Evolutionary conservation across 1,140 invertebrate genomes (phyloP).

Genomic region (Lethrus apterus): DNA sequence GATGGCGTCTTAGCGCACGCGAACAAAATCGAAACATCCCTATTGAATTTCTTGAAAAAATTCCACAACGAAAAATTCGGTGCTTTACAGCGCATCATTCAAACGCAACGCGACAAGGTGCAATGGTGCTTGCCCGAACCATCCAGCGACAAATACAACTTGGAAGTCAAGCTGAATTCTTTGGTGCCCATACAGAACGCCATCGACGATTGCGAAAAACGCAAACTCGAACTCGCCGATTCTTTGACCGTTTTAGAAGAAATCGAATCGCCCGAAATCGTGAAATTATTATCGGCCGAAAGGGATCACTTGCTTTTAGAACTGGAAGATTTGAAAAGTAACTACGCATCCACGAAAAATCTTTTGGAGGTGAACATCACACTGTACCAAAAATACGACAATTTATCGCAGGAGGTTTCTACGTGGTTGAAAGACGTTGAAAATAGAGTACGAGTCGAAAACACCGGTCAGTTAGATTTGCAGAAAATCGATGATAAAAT

Average conservation of each 20-base stretch:
- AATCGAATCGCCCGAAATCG: conserved; percentile 59
- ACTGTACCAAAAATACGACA: conserved; percentile 76
- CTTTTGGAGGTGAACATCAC: conserved; percentile 64
- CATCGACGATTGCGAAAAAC: conserved; percentile 58
- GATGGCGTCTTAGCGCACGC: conserved; percentile 65
- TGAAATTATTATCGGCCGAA: conserved; percentile 54
- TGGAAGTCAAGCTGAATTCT: conserved; percentile 84
- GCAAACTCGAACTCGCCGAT: conserved; percentile 58
- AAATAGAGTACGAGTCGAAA: conserved; percentile 65
- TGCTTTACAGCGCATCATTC: conserved; percentile 70
- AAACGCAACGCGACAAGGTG: conserved; percentile 78
- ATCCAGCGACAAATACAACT: conserved; percentile 80
- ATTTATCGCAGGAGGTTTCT: conserved; percentile 64
- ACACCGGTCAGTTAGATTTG: conserved; percentile 60
- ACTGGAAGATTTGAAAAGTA: conserved; percentile 58
- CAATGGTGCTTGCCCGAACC: conserved; percentile 86
- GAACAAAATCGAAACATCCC: conserved; percentile 71
- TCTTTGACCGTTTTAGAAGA: conserved; percentile 58
- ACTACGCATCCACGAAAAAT: conserved; percentile 60
- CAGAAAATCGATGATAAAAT: conserved; percentile 66
- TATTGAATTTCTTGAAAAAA: conserved; percentile 79
- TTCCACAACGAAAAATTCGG: conserved; percentile 78
- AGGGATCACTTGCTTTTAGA: conserved; percentile 59
- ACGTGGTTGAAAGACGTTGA: conserved; percentile 85
- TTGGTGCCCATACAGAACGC: conserved; percentile 68